Evolutionary conservation across 1,140 invertebrate genomes (phyloP), one percentile per base, ranked within the genome.

Genomic region (Drosophila truncata): DNA sequence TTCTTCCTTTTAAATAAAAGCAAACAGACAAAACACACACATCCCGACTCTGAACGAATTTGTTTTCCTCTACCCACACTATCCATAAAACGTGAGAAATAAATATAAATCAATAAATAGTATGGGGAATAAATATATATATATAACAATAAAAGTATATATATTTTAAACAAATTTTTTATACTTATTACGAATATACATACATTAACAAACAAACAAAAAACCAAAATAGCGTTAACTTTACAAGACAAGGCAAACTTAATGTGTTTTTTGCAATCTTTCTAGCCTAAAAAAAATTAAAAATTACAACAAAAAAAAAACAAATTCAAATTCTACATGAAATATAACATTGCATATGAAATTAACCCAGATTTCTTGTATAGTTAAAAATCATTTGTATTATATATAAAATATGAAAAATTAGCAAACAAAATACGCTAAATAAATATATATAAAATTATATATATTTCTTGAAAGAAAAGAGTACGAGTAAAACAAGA

Each of bases 101-200:
- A 54, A 66, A 60, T 54, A 59, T 78, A 66, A 78, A 78, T 78
- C 52, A 75, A 67, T 59, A 70, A 73, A 58, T 82, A 46, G 64
- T 82, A 80, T 85, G 79, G 69, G 49, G 61, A 77, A 29, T n/a
- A 49, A 27, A 49, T 29, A 49, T 29, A 49, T 49, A 75, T 69
- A 76, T 49, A 75, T 69, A 76, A 63, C 75, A 52, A 74, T 50
- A 58, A 54, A 64, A 47, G 25, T 49, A 29, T 74, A 75, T 84
- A 85, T 85, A 85, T 87, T 87, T 87, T 88, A 87, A 86, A 88
- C 71, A 85, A 82, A 77, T 83, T 86, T 86, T 86, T 86, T 88
- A 86, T 86, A 86, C 84, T 80, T 87, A 86, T 87, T 79, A 86
- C 78, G 75, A 69, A 87, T 80, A 83, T 88, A 87, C 63, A 87